These are phyloP conservation scores for Sweltsa coloradensis DNA, from an alignment of 1,140 invertebrate species.

Conservation along the genomic window DNA sequence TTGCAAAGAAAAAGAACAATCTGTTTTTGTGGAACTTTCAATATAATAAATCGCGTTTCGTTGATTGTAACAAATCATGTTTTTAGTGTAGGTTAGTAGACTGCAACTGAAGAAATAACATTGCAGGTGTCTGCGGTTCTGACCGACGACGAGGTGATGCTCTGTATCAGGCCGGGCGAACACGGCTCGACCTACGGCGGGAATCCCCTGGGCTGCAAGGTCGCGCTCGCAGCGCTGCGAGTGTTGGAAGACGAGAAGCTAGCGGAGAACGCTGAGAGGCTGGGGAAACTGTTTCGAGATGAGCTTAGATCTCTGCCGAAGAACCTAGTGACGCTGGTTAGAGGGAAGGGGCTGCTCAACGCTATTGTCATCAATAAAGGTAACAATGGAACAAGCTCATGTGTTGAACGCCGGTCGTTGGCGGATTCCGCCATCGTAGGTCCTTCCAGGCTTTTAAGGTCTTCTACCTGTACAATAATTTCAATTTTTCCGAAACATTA, in stretches of 20 bases:
- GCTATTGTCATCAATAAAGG: constrained; percentile 60
- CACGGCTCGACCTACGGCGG: constrained; percentile 81
- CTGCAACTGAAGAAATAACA: background rate
- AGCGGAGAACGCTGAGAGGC: constrained; percentile 50
- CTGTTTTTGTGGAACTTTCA: too few species aligned
- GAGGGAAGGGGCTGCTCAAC: constrained; percentile 64
- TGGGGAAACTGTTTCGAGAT: constrained; percentile 50
- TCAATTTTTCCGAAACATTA: too few species aligned
- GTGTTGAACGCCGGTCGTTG: background rate
- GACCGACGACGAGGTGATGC: constrained; percentile 56
- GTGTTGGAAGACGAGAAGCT: constrained; percentile 61
- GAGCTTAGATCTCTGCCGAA: constrained; percentile 47
- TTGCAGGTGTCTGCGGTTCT: constrained; percentile 56
- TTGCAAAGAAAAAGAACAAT: background rate
- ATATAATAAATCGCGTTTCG: background rate
- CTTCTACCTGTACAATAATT: background rate
- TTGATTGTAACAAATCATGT: background rate
- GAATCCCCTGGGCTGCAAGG: constrained; percentile 62
- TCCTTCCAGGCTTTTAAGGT: background rate
- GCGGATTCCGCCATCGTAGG: background rate
- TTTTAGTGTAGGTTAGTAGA: background rate
- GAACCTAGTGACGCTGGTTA: constrained; percentile 46
- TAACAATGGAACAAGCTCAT: constrained; percentile 24
- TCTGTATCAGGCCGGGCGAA: constrained; percentile 59
- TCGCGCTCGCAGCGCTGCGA: constrained; percentile 42